Evolutionary conservation across 1,140 invertebrate genomes (phyloP), one percentile per base, ranked within the genome.

Genomic region (Colletes latitarsis): DNA sequence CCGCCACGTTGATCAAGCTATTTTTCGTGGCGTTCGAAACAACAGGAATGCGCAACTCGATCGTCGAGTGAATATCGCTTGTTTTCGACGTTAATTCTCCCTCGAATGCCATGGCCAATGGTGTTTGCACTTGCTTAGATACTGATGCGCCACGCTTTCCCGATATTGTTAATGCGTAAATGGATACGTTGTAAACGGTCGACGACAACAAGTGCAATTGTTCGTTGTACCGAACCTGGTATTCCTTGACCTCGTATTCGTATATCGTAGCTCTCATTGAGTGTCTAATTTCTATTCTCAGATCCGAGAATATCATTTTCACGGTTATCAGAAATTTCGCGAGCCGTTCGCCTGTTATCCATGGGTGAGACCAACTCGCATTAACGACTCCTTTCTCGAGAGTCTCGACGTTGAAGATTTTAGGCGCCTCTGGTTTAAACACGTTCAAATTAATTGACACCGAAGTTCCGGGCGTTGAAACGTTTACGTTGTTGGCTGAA

Each of bases 351-450:
- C 77, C 78, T 10, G 85, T 77, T 46, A 2, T 79, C 72, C 80
- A 85, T 9, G 89, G 89, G 58, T 90, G 89, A 6, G 57, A 12
- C 89, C 89, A 90, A 0, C 39, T 66, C 6, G 87, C 1, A 12
- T 82, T 67, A 0, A 89, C 39, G 10, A 69, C 4, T 0, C 87
- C 82, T 21, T 73, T 68, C 0, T 75, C 52, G 0, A 49, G 60
- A 19, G 52, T n/a, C 9, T 60, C 17, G 3, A 60, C 43, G 3
- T n/a, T 53, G 4, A 77, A 66, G 52, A 58, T 67, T 1, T 49
- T 15, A 21, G 88, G 87, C 6, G 68, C 66, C 0, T 75, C 63
- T 14, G 81, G 77, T 73, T 57, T 43, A 8, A 46, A 12, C 15
- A 21, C 17, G 0, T 4, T 1, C 1, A 6, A 5, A 21, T 3